phyloP scores from a whole-genome alignment of 2,113 vertebrate genomes.

The Serilophus lunatus region DNA sequence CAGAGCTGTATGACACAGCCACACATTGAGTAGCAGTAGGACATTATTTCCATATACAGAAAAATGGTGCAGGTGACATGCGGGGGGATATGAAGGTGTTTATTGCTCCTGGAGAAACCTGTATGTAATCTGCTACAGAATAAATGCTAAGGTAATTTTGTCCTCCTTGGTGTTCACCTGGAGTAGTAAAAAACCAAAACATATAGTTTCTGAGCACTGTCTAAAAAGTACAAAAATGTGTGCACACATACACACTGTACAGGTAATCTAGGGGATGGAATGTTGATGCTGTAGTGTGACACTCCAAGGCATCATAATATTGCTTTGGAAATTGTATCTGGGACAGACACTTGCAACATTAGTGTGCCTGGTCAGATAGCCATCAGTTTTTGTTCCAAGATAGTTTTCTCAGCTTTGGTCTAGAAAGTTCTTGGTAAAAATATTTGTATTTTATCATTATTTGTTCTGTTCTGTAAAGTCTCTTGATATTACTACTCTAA shows the following conservation, averaged over 20 bases:
- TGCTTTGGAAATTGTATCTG: background rate
- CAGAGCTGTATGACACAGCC: background rate
- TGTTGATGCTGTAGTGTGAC: background rate
- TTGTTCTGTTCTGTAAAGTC: background rate
- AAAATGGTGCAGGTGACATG: background rate
- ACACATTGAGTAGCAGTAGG: background rate
- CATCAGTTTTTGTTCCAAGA: background rate
- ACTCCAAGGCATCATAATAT: background rate
- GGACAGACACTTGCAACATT: rapidly evolving
- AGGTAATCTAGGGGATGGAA: background rate
- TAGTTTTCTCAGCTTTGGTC: background rate
- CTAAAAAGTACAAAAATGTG: background rate
- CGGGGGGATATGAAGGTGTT: background rate
- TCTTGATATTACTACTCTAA: background rate
- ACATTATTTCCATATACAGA: background rate
- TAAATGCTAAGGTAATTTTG: background rate
- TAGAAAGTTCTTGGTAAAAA: background rate
- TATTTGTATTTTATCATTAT: background rate
- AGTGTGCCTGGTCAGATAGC: background rate
- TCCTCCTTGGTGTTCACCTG: background rate
- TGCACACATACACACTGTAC: background rate
- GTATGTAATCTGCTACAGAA: background rate
- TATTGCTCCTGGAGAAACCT: background rate
- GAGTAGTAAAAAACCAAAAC: background rate
- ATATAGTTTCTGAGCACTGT: background rate